Evolutionary conservation across 2,113 vertebrate species (phyloP), one percentile per base, ranked within the genome.

Genomic region (Haemorhous mexicanus): DNA sequence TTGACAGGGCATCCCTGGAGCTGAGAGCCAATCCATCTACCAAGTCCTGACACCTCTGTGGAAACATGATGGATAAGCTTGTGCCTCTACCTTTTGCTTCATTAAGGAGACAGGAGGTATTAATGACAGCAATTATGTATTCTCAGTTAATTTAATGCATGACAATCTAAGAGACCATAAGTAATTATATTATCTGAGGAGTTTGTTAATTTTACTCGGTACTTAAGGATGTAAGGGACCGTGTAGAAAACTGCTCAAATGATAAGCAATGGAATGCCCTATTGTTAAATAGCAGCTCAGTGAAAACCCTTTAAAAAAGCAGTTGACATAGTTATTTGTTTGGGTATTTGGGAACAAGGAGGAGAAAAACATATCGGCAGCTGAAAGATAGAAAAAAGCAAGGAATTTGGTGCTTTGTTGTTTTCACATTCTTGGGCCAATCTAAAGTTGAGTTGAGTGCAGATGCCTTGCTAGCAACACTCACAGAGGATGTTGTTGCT

Each of bases 81-180:
- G 33, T 53, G 43, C 19, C 35, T 83, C 43, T 46, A 53, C 37
- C 53, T 87, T 56, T 82, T 49, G 46, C 74, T 87, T 89, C 62
- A 56, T 94, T 96, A 90, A 63, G n/a, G 52, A 89, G 72, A 92
- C 67, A 85, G 68, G 46, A 64, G 70, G 59, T 91, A 89, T 95
- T 94, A 92, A 91, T 88, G 85, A 78, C 41, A 90, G 70, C 68
- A 93, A 75, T 91, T 96, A 93, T 5, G 2, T 58, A 77, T 83
- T 90, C 68, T 58, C 69, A 66, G 63, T 80, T 95, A 85, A 93
- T 92, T 92, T 89, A 85, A 88, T 50, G 44, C 26, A 28, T 61
- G 59, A 23, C 47, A 81, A 56, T 56, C 23, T 18, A 53, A 84
- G 46, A 83, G 19, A 55, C 55, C 49, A 16, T 72, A 75, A 75